A percentile compares a stretch with the other conserved stretches of the same genome.
Conservation (phyloP, 2,888 invertebrate species). For the Xylocampa areola region DNA sequence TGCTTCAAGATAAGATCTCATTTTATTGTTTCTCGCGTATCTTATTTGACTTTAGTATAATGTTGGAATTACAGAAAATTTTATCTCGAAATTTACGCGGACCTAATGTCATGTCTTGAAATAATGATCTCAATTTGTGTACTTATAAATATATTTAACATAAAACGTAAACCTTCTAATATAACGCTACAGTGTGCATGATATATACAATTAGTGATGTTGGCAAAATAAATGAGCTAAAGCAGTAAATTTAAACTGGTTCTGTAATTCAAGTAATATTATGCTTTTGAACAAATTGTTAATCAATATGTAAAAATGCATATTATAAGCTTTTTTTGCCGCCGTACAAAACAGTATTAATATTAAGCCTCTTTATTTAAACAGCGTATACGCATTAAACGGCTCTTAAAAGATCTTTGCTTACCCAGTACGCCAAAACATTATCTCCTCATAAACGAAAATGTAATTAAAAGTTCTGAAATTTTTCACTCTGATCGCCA, state of each 20-base stretch:
- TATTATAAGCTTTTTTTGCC: too few relatives aligned
- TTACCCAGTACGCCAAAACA: background rate
- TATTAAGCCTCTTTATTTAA: too few relatives aligned
- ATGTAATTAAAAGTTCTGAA: conserved; percentile 63
- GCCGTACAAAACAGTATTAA: too few relatives aligned
- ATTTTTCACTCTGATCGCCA: conserved; percentile 59
- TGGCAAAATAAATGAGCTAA: too few relatives aligned
- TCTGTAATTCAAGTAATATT: too few relatives aligned
- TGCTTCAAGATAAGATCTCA: conserved; percentile 38
- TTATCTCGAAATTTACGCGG: background rate
- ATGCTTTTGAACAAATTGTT: background rate
- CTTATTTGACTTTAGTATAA: conserved; percentile 18
- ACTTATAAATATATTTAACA: background rate
- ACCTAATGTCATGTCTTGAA: background rate
- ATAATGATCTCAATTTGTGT: background rate
- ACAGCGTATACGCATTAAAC: too few relatives aligned
- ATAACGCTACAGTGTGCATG: too few relatives aligned
- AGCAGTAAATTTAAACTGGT: too few relatives aligned
- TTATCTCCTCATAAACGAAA: conserved; percentile 16
- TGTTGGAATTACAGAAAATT: background rate
- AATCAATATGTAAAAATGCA: too few relatives aligned
- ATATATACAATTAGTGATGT: too few relatives aligned
- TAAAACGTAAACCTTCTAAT: too few relatives aligned
- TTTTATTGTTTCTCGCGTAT: conserved; percentile 35
- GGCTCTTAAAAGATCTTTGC: background rate